Conservation (phyloP, 37 sponge, comb jelly and placozoan genomes). For the Aplysina aerophoba region DNA sequence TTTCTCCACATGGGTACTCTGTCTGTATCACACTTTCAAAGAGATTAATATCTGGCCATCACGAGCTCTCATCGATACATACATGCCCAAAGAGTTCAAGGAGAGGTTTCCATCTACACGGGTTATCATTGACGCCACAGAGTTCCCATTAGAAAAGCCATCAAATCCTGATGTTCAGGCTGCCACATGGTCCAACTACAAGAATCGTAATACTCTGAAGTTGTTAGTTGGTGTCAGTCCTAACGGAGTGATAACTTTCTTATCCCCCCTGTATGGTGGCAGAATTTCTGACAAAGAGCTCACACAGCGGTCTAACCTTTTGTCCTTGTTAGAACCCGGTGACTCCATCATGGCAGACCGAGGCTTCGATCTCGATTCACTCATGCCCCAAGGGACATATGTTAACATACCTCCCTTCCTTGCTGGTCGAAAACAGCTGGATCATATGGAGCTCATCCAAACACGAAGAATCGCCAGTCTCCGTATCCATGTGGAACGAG, state of each 20-base stretch:
- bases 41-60: not conserved
- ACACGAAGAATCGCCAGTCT: conserved; percentile 51
- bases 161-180: conserved; percentile 38
- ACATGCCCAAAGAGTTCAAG: conserved; percentile 28
- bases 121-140: conserved; percentile 30
- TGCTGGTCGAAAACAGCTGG: conserved; percentile 39
- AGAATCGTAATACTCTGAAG: conserved; percentile 31
- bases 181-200: conserved; percentile 34
- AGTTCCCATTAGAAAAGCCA: conserved; percentile 33
- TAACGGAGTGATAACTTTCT: not conserved
- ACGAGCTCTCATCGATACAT: not conserved
- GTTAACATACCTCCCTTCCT: conserved; percentile 72
- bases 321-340: not conserved
- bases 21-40: conserved; percentile 19
- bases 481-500: conserved; percentile 64
- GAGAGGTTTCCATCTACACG: conserved; percentile 30
- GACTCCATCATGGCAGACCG: not conserved
- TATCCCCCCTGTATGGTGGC: not conserved
- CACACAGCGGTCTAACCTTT: not conserved
- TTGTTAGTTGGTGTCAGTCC: conserved; percentile 38
- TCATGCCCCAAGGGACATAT: conserved; percentile 10
- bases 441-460: conserved; percentile 23
- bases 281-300: not conserved
- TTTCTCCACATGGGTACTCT: conserved; percentile 17
- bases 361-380: not conserved